Base-by-base conservation (phyloP, 2,113 vertebrate genomes). In the Clarias macrocephalus region DNA sequence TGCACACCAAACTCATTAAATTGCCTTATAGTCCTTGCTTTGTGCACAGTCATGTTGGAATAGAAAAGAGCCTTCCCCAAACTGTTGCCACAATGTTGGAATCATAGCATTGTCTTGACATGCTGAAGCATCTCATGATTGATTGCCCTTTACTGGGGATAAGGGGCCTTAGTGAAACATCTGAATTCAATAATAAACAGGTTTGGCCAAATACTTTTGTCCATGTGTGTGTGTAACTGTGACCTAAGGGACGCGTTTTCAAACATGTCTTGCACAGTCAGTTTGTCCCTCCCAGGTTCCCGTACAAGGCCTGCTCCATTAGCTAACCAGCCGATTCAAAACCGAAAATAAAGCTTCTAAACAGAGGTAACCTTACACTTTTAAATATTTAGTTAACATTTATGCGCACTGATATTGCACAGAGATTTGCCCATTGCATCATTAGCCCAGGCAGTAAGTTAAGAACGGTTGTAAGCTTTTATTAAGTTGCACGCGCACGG, bases 251-350 rank as follows among this genome's bases (percentile, higher is more conserved):
- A 21, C n/a, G 80, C 89, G 89, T 86, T 88, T 82, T 59, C 13
- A 80, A 73, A 81, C 16, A 87, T 8, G 9, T 16, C 37, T 16
- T 80, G 54, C 16, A 72, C 10, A 66, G 37, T 1, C 10, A 60
- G 37, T 2, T 82, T 90, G 87, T 88, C 87, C 89, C 76, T 66
- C 28, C 30, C 18, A 70, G 10, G 85, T 12, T 37, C 28, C 89
- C 80, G 85, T 90, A 90, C 6, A 54, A 86, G 81, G 82, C 85
- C 87, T 82, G 80, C 63, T 60, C 60, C 8, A 18, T 76, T 33
- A 76, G 79, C 72, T 59, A 65, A 6, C 63, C 7, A 87, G 54
- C 63, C 42, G 9, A 23, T 48, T 30, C 75, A 86, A 84, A 65
- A 81, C 10, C 28, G 42, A 83, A 88, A 86, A 88, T 62, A 83